A percentile compares a stretch with the other conserved stretches of the same genome.
phyloP scores from a whole-genome alignment of 2,888 invertebrate genomes.

The Celastrina argiolus region DNA sequence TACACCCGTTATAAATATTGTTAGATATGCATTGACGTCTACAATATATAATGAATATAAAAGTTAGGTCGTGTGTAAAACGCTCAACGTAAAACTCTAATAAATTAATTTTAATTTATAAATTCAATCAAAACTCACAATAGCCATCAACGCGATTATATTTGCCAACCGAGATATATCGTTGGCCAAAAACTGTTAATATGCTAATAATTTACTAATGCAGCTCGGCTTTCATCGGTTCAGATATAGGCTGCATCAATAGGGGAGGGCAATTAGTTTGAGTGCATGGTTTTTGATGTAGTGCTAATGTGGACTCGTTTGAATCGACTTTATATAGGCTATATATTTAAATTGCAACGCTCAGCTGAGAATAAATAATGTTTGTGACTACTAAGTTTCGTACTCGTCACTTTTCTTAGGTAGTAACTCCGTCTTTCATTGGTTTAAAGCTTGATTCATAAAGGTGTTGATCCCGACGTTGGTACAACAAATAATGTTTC shows the following conservation, averaged over 20 bases:
- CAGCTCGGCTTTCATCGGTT: slow-evolving; percentile 46
- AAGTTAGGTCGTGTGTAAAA: not conserved
- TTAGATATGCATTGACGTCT: too few species aligned
- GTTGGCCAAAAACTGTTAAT: slow-evolving; percentile 35
- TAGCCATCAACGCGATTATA: slow-evolving; percentile 10
- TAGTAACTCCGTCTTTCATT: too few species aligned
- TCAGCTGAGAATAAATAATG: not conserved
- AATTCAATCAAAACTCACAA: slow-evolving; percentile 13
- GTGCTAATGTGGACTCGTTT: slow-evolving; percentile 55
- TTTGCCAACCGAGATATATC: slow-evolving; percentile 19
- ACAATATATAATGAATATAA: too few species aligned
- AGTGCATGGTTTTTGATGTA: slow-evolving; percentile 76
- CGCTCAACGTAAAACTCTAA: not conserved
- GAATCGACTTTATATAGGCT: slow-evolving; percentile 32
- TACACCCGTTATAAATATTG: too few species aligned
- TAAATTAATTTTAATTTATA: slow-evolving; percentile 1
- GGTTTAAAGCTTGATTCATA: too few species aligned
- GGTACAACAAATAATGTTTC: too few species aligned
- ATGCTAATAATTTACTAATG: slow-evolving; percentile 40
- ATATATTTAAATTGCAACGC: not conserved
- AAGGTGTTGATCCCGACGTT: too few species aligned
- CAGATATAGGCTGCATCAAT: slow-evolving; percentile 59
- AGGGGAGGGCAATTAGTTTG: slow-evolving; percentile 74
- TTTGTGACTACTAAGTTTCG: not conserved
- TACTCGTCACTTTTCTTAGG: too few species aligned